Conservation (phyloP, 2,113 vertebrate species). For the Myiopsitta monachus region DNA sequence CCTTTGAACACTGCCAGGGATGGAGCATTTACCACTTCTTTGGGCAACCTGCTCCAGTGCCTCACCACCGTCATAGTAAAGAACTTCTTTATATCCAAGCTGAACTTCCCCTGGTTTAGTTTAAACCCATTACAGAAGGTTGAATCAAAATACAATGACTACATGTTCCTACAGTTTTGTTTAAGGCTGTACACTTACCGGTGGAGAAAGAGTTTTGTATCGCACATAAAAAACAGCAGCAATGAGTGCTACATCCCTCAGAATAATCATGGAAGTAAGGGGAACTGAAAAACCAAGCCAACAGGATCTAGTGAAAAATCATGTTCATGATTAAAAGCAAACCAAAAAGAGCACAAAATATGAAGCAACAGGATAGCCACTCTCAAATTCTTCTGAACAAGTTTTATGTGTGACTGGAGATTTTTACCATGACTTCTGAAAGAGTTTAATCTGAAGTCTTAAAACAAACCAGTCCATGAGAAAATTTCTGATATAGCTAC, state of each 20-base stretch:
- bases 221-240: constrained; percentile 95
- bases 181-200: constrained; percentile 80
- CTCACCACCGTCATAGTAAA: neutral
- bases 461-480: neutral
- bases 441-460: neutral
- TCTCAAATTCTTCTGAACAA: neutral
- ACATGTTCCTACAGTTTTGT: fast-evolving
- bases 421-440: neutral
- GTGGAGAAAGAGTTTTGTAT: constrained; percentile 94
- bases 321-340: fast-evolving
- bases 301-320: neutral
- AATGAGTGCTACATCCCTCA: constrained; percentile 89
- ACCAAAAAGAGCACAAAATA: neutral
- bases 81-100: neutral
- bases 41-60: neutral
- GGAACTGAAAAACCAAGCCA: constrained; percentile 79
- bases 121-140: neutral
- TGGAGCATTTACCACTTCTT: neutral
- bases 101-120: neutral
- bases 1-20: neutral
- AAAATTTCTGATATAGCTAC: neutral
- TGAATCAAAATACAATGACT: neutral
- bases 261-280: constrained; percentile 89
- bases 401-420: fast-evolving
- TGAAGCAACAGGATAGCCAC: neutral